phyloP scores from a whole-genome alignment of 2,888 invertebrate genomes.

The Noctuana brunneofusca region DNA sequence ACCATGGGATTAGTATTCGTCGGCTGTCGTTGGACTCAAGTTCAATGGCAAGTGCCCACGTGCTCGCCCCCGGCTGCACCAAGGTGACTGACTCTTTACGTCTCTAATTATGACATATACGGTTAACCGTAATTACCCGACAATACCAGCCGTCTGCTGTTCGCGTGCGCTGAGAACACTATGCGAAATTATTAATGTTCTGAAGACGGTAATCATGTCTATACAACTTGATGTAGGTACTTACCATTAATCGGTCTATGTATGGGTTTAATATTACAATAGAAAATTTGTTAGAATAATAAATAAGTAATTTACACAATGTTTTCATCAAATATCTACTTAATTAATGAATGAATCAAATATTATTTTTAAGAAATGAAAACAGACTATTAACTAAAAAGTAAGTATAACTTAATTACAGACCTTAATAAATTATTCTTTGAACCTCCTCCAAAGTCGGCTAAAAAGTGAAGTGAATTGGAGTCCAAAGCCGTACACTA shows the following conservation, averaged over 20 bases:
- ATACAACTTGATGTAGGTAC: too few relatives aligned
- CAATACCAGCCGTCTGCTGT: conserved; percentile 38
- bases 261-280: neutral
- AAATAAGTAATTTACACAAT: too few relatives aligned
- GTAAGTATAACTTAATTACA: too few relatives aligned
- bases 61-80: conserved; percentile 61
- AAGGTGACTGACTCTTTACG: conserved; percentile 71
- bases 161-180: conserved; percentile 17
- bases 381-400: too few relatives aligned
- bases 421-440: too few relatives aligned
- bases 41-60: conserved; percentile 77
- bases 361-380: too few relatives aligned
- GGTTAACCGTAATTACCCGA: conserved; percentile 60
- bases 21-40: conserved; percentile 56
- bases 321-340: too few relatives aligned
- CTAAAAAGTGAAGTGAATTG: neutral
- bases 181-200: neutral
- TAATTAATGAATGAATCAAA: too few relatives aligned
- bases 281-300: too few relatives aligned
- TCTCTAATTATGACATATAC: conserved; percentile 59
- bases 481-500: neutral
- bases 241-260: too few relatives aligned
- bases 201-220: neutral
- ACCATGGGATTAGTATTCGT: conserved; percentile 62
- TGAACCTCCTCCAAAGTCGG: too few relatives aligned